Evolutionary conservation across 2,113 vertebrate genomes (phyloP).

Genomic region (Callochromis pleurospilus): DNA sequence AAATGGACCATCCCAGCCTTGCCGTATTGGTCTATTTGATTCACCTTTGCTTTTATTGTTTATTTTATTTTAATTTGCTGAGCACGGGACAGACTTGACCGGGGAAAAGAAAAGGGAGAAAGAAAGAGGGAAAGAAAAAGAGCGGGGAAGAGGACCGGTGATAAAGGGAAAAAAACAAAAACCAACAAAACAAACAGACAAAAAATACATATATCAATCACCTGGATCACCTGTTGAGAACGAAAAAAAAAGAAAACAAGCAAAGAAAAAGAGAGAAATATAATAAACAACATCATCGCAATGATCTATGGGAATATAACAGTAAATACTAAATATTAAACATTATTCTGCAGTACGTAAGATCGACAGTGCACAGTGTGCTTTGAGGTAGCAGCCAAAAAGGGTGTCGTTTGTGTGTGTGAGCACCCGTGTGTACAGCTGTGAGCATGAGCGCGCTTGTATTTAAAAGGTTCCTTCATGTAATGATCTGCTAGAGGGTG

Average conservation of each 20-base stretch:
- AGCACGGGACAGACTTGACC: neutral
- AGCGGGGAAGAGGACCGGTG: rapidly evolving
- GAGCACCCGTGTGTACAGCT: too few species aligned
- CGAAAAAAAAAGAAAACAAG: neutral
- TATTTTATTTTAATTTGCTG: neutral
- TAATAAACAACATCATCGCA: too few species aligned
- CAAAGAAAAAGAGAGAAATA: too few species aligned
- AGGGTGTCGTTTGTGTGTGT: too few species aligned
- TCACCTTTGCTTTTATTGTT: neutral
- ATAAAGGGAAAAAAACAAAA: neutral
- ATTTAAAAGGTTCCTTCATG: too few species aligned
- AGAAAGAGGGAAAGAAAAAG: neutral
- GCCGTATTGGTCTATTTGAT: neutral
- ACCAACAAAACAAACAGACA: neutral
- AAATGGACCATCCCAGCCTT: neutral
- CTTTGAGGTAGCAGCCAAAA: too few species aligned
- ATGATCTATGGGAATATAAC: too few species aligned
- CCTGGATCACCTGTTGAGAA: neutral
- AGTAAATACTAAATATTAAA: too few species aligned
- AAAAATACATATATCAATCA: neutral
- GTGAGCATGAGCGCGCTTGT: too few species aligned
- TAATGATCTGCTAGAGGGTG: too few species aligned
- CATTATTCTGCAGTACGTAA: too few species aligned
- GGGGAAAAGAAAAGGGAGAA: neutral
- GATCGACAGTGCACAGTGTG: too few species aligned